Percentiles rank a stretch among this genome's conserved stretches.
Evolutionary conservation across 92 coral and sea anemone genomes (phyloP).

Genomic region (Epizoanthus rinbou): DNA sequence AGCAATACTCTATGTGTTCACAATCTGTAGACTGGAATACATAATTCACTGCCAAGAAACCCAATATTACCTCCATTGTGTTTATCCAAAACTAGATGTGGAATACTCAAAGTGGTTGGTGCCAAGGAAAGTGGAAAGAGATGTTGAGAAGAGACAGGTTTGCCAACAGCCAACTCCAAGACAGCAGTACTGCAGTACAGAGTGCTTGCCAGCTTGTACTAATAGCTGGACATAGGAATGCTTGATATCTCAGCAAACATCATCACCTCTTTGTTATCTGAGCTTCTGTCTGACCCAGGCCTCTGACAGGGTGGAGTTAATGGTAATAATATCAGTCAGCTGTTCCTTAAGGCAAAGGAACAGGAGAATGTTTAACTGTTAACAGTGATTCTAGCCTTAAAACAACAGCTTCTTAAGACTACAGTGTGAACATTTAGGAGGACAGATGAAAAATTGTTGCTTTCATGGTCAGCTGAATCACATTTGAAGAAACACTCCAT

Average conservation of each 20-base stretch:
- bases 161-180: constrained; percentile 13
- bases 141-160: constrained; percentile 5
- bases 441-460: background rate
- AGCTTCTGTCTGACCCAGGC: constrained; percentile 31
- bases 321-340: constrained; percentile 2
- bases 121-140: background rate
- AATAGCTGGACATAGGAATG: constrained; percentile 39
- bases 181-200: background rate
- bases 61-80: constrained; percentile 43
- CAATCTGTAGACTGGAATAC: constrained; percentile 34
- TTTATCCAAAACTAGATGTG: constrained; percentile 29
- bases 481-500: constrained; percentile 26
- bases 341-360: background rate
- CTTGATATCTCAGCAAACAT: constrained; percentile 12
- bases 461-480: background rate
- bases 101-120: constrained; percentile 33
- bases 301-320: constrained; percentile 13
- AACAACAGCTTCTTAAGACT: background rate
- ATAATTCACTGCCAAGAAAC: constrained; percentile 9
- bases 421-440: background rate
- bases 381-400: background rate
- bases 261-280: constrained; percentile 34
- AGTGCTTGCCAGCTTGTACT: constrained; percentile 31
- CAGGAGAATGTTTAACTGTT: background rate
- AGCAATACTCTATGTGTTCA: background rate